Conservation (phyloP, 2,888 invertebrate species). For the Tetragnatha montana region DNA sequence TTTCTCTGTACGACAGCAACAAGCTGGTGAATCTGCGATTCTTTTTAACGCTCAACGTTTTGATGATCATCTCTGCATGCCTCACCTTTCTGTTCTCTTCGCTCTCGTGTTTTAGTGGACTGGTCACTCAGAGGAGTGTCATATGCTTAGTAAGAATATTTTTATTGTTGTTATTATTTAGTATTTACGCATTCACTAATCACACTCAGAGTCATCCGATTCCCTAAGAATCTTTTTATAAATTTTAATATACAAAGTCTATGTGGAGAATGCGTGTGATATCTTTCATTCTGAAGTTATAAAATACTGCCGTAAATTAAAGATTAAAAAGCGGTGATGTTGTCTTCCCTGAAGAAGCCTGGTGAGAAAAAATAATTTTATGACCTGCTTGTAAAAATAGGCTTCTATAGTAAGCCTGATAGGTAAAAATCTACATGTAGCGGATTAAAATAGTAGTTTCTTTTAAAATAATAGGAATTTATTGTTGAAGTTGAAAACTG, state of each 20-base stretch:
- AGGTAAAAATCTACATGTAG: no score
- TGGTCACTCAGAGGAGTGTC: conserved; percentile 9
- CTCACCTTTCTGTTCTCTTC: conserved; percentile 51
- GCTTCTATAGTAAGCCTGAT: no score
- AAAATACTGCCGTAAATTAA: no score
- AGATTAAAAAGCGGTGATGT: no score
- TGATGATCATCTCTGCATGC: conserved; percentile 49
- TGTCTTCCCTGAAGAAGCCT: no score
- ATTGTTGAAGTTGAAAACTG: no score
- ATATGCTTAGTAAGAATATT: conserved; percentile 29
- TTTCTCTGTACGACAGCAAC: conserved; percentile 6
- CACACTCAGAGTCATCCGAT: background rate
- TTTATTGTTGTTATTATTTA: background rate
- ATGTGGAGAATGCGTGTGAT: background rate
- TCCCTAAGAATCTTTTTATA: background rate
- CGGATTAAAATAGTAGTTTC: no score
- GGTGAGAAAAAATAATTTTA: no score
- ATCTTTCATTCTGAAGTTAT: no score
- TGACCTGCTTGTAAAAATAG: no score
- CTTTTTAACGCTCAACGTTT: conserved; percentile 31
- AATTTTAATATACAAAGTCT: background rate
- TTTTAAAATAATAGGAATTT: no score
- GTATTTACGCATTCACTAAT: background rate
- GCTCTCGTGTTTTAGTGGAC: conserved; percentile 41
- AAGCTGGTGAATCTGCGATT: conserved; percentile 3